Evolutionary conservation across 2,797 vertebrate species (phyloP), one percentile per base, ranked within the genome.

Genomic region (Adrianichthys oophorus): DNA sequence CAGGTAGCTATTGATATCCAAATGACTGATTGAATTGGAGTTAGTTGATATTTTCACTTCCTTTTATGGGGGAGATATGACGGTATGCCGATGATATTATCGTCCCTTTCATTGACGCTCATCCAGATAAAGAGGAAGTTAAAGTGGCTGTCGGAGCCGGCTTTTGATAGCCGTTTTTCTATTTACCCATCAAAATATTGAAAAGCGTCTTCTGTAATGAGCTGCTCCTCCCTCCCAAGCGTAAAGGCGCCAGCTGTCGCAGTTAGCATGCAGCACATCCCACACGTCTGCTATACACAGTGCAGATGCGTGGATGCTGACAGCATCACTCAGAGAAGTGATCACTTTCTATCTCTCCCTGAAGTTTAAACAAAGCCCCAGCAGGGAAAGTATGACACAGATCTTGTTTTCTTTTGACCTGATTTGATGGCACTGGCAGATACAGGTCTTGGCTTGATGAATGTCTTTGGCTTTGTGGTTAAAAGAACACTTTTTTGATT

Each of bases 151-250:
- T 79, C 82, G 86, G 56, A 16, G 46, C 41, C 24, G 7, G 54
- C 73, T 76, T 84, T 81, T 88, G 83, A 87, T 68, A 73, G 65
- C 75, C 76, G 48, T 66, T 84, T 84, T 80, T 78, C 69, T 82
- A 78, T 87, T 89, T 86, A 80, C 78, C 75, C 75, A 78, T 90
- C 77, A 85, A 81, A 85, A 85, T 77, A 77, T 13, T 72, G 74
- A 75, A 74, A 79, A 85, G 79, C 71, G 80, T 85, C 72, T 42
- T 62, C 68, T 62, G 78, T 83, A 88, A 85, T 87, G 83, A 89
- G 84, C 76, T 70, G 65, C 70, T 85, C 78, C 82, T 76, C 60
- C 68, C 76, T 83, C 77, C 78, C 68, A 47, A 76, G 80, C 70
- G 64, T 74, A 71, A 83, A 85, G 74, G 85, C 72, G 72, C 79